These are phyloP conservation scores for Saimiri boliviensis DNA, from an alignment of 2,113 vertebrate species.

Conservation along the genomic window DNA sequence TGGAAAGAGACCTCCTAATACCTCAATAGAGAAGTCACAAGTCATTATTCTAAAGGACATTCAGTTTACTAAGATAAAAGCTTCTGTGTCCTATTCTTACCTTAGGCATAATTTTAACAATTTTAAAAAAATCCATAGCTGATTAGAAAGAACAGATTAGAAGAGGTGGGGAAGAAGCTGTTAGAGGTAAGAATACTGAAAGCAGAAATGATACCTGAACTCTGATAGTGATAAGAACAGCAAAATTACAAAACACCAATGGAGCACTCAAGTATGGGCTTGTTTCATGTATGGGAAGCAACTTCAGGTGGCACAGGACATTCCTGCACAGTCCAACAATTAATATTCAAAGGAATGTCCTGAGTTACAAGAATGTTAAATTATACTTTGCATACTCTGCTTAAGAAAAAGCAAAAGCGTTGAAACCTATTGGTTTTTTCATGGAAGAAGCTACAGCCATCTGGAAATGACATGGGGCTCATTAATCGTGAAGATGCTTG, in stretches of 20 bases:
- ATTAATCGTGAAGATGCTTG: background rate
- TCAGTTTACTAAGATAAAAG: constrained; percentile 1
- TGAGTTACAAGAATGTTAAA: background rate
- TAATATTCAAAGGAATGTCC: background rate
- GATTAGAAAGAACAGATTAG: background rate
- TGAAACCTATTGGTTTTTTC: background rate
- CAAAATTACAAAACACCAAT: background rate
- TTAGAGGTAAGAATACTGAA: background rate
- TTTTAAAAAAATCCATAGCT: background rate
- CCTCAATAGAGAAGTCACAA: background rate
- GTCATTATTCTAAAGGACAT: background rate
- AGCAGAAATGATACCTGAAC: background rate
- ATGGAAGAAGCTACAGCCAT: background rate
- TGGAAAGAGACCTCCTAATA: background rate
- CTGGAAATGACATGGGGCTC: background rate
- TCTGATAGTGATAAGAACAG: background rate
- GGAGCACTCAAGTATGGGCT: background rate
- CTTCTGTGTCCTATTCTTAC: background rate
- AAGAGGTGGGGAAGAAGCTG: background rate
- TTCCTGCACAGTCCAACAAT: background rate
- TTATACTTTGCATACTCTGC: background rate
- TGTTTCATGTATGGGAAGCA: background rate
- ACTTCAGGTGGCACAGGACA: background rate
- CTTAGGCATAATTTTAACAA: background rate
- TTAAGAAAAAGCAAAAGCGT: background rate